Evolutionary conservation across 2,888 invertebrate genomes (phyloP), one percentile per base, ranked within the genome.

Genomic region (Eupeodes luniger): DNA sequence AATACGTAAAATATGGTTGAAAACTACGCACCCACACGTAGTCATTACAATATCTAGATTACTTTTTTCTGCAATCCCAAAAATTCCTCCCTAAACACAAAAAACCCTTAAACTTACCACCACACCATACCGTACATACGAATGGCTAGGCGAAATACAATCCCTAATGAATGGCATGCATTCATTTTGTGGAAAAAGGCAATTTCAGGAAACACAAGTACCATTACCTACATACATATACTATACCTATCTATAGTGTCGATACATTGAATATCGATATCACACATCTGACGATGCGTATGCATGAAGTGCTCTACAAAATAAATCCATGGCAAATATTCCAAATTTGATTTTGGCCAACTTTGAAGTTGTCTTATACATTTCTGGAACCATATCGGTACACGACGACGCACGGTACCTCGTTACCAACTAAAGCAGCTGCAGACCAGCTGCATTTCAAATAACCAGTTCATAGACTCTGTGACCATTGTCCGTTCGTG

Each of bases 361-460:
- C 61, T 44, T 19, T 40, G 67, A 59, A 44, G 40, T 12, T 14
- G 51, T 62, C 64, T 77, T 40, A 67, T 49, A 9, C 9, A 40
- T 27, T 27, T 57, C 55, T 36, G 27, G 12, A 47, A 11, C 57
- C 19, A 55, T 19, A 19, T 44, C 16, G 4, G 19, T 12, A 12
- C 44, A 27, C 27, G 27, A 27, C 27, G 27, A 2, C 3, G 27
- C 19, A 19, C 19, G 27, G 27, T 27, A 27, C 27, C 27, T 27
- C 55, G 12, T 12, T 3, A 10, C 19, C 44, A 55, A 55, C 69
- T 70, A 34, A 57, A 59, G 34, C 81, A 85, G 67, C 74, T 81
- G 66, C 59, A 72, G 40, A 10, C 51, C 82, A 83, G 82, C 82
- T 83, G 82, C 77, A 78, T 51, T 49, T 47, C n/a, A 40, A 4